Evolutionary conservation across 2,888 invertebrate species (phyloP), one percentile per base, ranked within the genome.

Genomic region (Limnephilus auricula): DNA sequence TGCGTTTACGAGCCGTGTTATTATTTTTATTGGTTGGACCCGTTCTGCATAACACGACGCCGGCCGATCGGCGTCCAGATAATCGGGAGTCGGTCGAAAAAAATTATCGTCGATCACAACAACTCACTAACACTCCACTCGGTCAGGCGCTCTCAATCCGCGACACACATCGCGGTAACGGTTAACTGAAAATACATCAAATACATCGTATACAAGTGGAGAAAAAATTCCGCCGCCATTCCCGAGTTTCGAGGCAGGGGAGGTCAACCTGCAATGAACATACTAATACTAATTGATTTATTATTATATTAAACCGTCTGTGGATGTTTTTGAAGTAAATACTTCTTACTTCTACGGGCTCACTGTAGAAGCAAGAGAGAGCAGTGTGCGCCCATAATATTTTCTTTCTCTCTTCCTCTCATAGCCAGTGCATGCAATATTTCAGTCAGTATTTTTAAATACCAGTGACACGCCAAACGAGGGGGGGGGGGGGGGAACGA

Each of bases 101-200:
- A 91, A 91, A 90, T 87, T 82, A 91, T 91, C 91, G 90, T 91
- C 89, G 91, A 91, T 91, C 91, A 91, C 91, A 85, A 32, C 87
- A 79, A 65, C 25, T 65, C 50, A 83, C 80, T 89, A 45, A 87
- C 90, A 78, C 83, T 25, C 34, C 50, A 65, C 50, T 65, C 65
- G 83, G 89, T 50, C 90, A 78, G 91, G 91, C 79, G 92, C 86
- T 92, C 92, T 80, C 92, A 90, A 92, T 92, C 89, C 65, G 90
- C 89, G 90, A 79, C 90, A 89, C 83, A 89, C 89, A 89, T 89
- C 25, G 50, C 40, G 15, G 34, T 89, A 89, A 89, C 89, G 89
- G 89, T 89, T 83, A 89, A 89, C 50, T 50, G 50, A 89, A 82
- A 89, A 89, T 89, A 89, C 80, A 89, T 80, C 79, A 89, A 80